Percentiles rank a stretch among this genome's conserved stretches.
Evolutionary conservation across 1,140 invertebrate genomes (phyloP).

Genomic region (Zaprionus davidi): DNA sequence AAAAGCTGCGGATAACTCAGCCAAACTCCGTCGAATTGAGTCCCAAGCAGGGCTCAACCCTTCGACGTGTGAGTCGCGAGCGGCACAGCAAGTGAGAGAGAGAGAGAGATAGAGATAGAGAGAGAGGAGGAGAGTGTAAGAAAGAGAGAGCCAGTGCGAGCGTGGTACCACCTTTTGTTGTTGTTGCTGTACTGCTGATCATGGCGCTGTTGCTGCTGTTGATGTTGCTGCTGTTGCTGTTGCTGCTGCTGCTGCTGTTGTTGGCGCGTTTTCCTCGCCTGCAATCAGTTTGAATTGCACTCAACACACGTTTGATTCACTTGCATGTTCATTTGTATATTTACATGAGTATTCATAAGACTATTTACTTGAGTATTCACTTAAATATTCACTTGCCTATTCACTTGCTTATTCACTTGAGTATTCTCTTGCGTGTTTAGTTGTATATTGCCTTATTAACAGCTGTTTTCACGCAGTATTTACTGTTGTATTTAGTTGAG

Average conservation of each 20-base stretch:
- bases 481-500: neutral
- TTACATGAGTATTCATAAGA: neutral
- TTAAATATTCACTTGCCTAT: conserved; percentile 12
- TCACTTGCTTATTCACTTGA: neutral
- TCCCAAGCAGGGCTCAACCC: conserved; percentile 4
- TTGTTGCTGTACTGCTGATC: conserved; percentile 39
- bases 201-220: conserved; percentile 19
- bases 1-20: conserved; percentile 63
- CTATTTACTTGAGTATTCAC: conserved; percentile 28
- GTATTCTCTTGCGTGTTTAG: conserved; percentile 20
- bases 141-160: neutral
- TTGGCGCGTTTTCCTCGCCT: too few relatives aligned
- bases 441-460: conserved; percentile 8
- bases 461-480: neutral
- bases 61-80: conserved; percentile 6
- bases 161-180: conserved; percentile 40
- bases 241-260: neutral
- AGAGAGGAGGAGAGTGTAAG: conserved; percentile 1
- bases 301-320: conserved; percentile 1
- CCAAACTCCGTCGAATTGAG: neutral
- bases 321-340: conserved; percentile 13
- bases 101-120: neutral
- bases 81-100: neutral
- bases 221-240: neutral
- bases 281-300: conserved; percentile 1